Evolutionary conservation across 2,888 invertebrate genomes (phyloP).

Genomic region (Aporophyla lueneburgensis): DNA sequence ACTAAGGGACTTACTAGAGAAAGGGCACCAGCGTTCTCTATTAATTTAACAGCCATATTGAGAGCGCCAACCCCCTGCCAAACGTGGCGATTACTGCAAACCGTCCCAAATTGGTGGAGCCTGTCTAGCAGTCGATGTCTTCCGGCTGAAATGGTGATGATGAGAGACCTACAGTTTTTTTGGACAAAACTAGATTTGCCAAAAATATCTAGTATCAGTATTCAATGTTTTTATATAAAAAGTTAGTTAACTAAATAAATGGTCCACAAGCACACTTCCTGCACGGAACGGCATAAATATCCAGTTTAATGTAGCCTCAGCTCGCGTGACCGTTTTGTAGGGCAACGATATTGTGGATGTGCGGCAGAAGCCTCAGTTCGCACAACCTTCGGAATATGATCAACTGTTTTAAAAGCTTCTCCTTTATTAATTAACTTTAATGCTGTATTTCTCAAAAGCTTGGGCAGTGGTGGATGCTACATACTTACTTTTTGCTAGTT

Average conservation of each 20-base stretch:
- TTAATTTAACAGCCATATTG: no score
- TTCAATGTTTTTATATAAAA: constrained; percentile 47
- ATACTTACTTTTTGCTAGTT: no score
- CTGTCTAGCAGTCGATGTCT: no score
- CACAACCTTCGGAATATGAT: constrained; percentile 5
- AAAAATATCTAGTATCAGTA: constrained; percentile 1
- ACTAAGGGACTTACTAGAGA: no score
- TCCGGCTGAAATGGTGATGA: no score
- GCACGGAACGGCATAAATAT: constrained; percentile 66
- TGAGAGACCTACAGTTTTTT: neutral
- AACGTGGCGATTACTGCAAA: no score
- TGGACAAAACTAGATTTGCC: neutral
- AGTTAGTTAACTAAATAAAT: constrained; percentile 57
- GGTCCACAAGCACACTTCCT: constrained; percentile 58
- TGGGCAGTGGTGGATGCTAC: neutral
- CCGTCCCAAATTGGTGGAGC: no score
- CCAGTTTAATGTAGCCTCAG: constrained; percentile 58
- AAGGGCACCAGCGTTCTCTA: no score
- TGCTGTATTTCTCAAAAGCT: neutral
- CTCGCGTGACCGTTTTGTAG: constrained; percentile 71
- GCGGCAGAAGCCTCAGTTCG: constrained; percentile 49
- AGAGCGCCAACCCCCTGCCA: no score
- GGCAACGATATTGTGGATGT: constrained; percentile 39
- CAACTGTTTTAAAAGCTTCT: no score
- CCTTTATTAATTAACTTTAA: neutral